Evolutionary conservation across 2,113 vertebrate genomes (phyloP).

Genomic region (Geothlypis trichas): DNA sequence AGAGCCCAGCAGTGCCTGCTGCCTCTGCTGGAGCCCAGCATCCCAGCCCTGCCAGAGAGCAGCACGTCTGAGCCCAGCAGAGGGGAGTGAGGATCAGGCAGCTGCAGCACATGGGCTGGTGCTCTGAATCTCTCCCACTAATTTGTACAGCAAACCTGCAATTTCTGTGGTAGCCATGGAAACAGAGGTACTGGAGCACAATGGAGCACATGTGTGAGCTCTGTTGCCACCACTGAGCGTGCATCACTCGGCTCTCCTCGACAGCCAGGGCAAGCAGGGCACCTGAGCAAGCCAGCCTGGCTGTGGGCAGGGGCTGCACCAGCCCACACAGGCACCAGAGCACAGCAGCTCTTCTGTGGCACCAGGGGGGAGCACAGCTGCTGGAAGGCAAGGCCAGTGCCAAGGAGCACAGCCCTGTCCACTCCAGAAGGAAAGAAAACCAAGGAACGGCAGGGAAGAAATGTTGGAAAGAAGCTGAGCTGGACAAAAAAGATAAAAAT

Average conservation of each 20-base stretch:
- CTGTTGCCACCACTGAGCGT: neutral
- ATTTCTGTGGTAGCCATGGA: conserved; percentile 63
- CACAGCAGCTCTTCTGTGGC: neutral
- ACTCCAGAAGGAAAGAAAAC: neutral
- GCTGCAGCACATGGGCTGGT: neutral
- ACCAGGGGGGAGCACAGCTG: neutral
- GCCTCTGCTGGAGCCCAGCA: neutral
- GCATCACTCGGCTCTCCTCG: neutral
- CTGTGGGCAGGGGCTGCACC: neutral
- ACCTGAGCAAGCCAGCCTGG: neutral
- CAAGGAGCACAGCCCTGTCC: neutral
- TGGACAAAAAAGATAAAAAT: neutral
- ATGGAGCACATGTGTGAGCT: neutral
- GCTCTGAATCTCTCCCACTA: conserved; percentile 1
- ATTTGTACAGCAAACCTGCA: conserved; percentile 54
- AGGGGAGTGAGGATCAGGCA: neutral
- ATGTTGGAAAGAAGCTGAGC: neutral
- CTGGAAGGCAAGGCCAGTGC: neutral
- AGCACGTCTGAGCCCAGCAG: neutral
- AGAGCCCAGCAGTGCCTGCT: neutral
- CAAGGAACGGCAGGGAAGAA: neutral
- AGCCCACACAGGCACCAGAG: neutral
- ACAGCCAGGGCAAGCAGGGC: neutral
- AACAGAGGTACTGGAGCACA: conserved; percentile 47
- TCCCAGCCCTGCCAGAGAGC: neutral